phyloP scores from a whole-genome alignment of 2,113 vertebrate species.

The Calyptomena viridis region DNA sequence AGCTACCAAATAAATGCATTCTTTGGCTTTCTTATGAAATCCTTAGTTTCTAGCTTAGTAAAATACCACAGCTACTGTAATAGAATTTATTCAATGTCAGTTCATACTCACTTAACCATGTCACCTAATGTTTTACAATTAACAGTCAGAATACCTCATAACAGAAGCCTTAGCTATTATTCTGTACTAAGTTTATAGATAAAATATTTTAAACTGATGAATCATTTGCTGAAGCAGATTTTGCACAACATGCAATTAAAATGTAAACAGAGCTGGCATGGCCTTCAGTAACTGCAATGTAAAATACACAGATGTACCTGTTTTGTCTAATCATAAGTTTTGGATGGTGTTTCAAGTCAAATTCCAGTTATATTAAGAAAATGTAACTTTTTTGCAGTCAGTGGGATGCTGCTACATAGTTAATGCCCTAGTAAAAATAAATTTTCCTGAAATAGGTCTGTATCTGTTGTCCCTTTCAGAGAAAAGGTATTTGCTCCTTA shows the following conservation, averaged over 20 bases:
- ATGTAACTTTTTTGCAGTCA: neutral
- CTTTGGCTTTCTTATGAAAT: neutral
- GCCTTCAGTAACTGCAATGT: neutral
- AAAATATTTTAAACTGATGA: neutral
- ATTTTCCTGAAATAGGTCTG: neutral
- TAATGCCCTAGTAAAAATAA: neutral
- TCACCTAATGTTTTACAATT: neutral
- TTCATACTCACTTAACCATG: neutral
- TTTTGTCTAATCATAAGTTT: neutral
- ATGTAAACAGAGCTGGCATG: neutral
- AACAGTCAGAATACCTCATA: neutral
- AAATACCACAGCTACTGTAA: neutral
- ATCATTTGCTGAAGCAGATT: slow-evolving; percentile 1
- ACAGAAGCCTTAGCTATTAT: neutral
- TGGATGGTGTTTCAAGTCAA: neutral
- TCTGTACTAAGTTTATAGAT: neutral
- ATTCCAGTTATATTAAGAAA: neutral
- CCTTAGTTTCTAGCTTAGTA: neutral
- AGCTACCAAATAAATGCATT: neutral
- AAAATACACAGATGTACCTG: neutral
- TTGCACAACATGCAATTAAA: neutral
- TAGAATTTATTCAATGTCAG: neutral
- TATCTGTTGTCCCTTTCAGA: neutral
- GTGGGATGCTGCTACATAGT: accelerated
- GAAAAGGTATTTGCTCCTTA: neutral